A percentile compares a stretch with the other conserved stretches of the same genome.
phyloP scores from a whole-genome alignment of 2,113 vertebrate species.

The Trochalopteron elliotii region DNA sequence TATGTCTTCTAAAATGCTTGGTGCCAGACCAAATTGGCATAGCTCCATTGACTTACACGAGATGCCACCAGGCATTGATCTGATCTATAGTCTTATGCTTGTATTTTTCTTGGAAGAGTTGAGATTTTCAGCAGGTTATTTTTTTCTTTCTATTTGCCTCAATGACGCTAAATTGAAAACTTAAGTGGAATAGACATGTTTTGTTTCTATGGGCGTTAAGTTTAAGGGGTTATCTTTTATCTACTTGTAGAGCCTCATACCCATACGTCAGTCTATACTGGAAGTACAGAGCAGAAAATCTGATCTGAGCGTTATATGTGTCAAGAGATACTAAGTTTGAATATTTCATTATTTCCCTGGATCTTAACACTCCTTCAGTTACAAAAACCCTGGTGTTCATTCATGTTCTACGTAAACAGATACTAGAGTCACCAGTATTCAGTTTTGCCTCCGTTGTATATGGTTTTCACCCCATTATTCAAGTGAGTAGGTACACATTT shows the following conservation, averaged over 20 bases:
- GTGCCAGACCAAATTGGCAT: slow-evolving; percentile 54
- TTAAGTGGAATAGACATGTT: neutral
- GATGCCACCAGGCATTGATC: slow-evolving; percentile 38
- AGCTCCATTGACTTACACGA: neutral
- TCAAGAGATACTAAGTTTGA: neutral
- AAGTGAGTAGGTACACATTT: neutral
- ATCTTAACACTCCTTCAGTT: neutral
- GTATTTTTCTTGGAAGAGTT: neutral
- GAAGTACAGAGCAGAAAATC: neutral
- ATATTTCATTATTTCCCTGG: neutral
- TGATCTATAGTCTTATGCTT: neutral
- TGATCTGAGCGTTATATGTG: neutral
- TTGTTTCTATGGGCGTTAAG: neutral
- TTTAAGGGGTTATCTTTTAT: neutral
- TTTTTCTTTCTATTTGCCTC: neutral
- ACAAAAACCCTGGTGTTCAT: neutral
- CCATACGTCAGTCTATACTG: neutral
- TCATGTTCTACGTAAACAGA: neutral
- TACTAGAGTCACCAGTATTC: neutral
- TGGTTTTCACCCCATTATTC: neutral
- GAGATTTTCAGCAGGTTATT: neutral
- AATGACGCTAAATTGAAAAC: neutral
- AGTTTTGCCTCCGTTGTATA: neutral
- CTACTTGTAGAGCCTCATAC: neutral
- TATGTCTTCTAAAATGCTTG: slow-evolving; percentile 6